Conservation (phyloP, 2,797 vertebrate genomes). For the Semaprochilodus insignis region DNA sequence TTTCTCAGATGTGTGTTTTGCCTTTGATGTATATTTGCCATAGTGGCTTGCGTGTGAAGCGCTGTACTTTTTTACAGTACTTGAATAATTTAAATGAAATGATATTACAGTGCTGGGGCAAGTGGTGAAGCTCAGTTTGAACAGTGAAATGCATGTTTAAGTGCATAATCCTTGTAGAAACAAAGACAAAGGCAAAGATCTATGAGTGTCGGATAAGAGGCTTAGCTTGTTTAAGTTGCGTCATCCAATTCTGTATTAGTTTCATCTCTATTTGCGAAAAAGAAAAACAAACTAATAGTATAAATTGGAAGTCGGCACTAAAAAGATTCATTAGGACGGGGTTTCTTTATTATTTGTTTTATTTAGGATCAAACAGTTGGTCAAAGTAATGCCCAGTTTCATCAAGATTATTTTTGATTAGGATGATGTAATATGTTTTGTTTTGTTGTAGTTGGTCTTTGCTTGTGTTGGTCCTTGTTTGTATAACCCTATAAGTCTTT, state of each 20-base stretch:
- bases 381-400: conserved; percentile 15
- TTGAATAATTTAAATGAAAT: conserved; percentile 6
- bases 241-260: background rate
- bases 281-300: background rate
- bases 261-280: background rate
- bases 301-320: background rate
- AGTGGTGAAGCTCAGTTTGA: background rate
- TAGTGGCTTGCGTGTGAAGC: background rate
- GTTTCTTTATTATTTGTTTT: background rate
- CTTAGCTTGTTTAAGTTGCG: background rate
- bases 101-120: background rate
- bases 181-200: background rate
- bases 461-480: background rate
- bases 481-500: background rate
- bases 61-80: background rate
- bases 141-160: background rate
- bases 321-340: background rate
- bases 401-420: conserved; percentile 12
- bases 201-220: background rate
- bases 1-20: background rate
- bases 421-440: background rate
- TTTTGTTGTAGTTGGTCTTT: background rate
- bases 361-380: conserved; percentile 21
- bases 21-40: background rate
- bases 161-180: background rate